Evolutionary conservation across 2,113 vertebrate species (phyloP), one percentile per base, ranked within the genome.

Genomic region (Trematocara marginatum): DNA sequence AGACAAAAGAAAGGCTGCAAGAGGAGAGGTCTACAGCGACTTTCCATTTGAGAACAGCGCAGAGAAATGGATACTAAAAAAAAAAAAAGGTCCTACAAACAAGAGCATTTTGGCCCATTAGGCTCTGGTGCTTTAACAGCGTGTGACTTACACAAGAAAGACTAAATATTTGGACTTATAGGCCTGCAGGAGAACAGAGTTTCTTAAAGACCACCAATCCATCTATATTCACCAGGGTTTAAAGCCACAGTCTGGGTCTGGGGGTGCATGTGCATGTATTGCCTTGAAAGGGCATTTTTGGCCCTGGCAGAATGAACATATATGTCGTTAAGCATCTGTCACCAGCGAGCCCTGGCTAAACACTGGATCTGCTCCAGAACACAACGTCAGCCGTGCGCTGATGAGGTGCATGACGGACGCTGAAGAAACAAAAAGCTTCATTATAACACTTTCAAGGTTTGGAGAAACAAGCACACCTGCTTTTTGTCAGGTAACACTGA

Each of bases 111-210:
- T 52, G 38, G 57, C 54, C 51, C 56, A 78, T 56, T 29, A 86
- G 91, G 90, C 86, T n/a, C 52, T 87, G 42, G 8, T 26, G 69
- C 82, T 74, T 86, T 80, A 51, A 87, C 79, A 81, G 71, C 31
- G 23, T 87, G 69, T 56, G 57, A 66, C 78, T 64, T 87, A 94
- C 90, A 94, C 93, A 85, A 80, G 64, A 86, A 78, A 92, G 80
- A 87, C 89, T 94, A 95, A 95, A 95, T 95, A 94, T 95, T 95
- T 96, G 84, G 86, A 94, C 74, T 85, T 61, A 79, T 47, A 6
- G 81, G 86, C 79, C 86, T 56, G 52, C 11, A 52, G 79, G 66
- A 84, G 57, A 87, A 83, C 10, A 1, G 47, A 82, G 81, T 85
- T 89, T 87, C 80, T 71, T 53, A 64, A 66, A 53, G 81, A 52